Evolutionary conservation across 2,888 invertebrate species (phyloP), one percentile per base, ranked within the genome.

Genomic region (Rhagonycha lutea): DNA sequence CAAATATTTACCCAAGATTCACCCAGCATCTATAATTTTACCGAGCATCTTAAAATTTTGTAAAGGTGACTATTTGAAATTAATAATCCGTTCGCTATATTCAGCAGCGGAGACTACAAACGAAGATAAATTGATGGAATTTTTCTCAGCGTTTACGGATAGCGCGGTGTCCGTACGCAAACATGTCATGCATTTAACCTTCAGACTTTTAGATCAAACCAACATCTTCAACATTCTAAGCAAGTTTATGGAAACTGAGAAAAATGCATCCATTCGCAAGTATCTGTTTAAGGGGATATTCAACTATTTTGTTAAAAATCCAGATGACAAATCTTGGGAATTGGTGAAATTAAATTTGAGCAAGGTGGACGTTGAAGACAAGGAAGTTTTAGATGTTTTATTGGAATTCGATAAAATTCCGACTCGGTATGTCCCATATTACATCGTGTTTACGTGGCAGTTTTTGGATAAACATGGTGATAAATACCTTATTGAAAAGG

Each of bases 151-250:
- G 63, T 65, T 80, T 23, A 47, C 12, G 7, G 24, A 72, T 32
- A 61, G 61, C 10, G 62, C 74, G 4, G 73, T 77, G 28, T 77
- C 77, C 2, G 63, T 79, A 10, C 68, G 74, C n/a, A 80, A 80
- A 72, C 78, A 77, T 67, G 71, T 73, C 12, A 68, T 79, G 8
- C 69, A 68, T 62, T 32, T 80, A 12, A 63, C 72, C 9, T 72
- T 73, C 69, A 69, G 68, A 32, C 65, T 70, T 68, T 61, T 74
- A 9, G 63, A 73, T 10, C 65, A 70, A 12, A 0, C n/a, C 12
- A 18, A 28, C 3, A 18, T 70, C 18, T 62, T 23, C 9, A 29
- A 12, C 26, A 4, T 73, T 3, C 14, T 78, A 11, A 68, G 32
- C 8, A 60, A 68, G 10, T 68, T 68, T n/a, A n/a, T n/a, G n/a